These are phyloP conservation scores for Thalassarche chlororhynchos DNA, from an alignment of 2,113 vertebrate genomes.

Conservation along the genomic window DNA sequence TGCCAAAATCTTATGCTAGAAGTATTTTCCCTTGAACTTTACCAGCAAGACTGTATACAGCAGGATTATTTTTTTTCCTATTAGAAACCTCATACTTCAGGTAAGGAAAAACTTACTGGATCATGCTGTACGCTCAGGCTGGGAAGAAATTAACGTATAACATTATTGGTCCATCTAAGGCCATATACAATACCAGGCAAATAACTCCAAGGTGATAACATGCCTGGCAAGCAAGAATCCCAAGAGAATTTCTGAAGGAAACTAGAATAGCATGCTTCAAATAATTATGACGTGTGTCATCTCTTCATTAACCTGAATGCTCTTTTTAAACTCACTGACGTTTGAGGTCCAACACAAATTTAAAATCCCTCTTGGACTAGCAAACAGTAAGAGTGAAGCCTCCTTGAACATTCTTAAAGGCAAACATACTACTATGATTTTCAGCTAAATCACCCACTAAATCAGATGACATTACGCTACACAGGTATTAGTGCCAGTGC, in stretches of 20 bases:
- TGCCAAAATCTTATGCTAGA: neutral
- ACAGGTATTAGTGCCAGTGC: neutral
- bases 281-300: neutral
- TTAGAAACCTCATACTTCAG: neutral
- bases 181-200: neutral
- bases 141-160: neutral
- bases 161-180: neutral
- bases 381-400: neutral
- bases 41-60: neutral
- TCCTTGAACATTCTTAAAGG: neutral
- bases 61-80: neutral
- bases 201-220: neutral
- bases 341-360: neutral
- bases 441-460: neutral
- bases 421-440: neutral
- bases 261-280: neutral
- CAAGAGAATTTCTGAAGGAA: neutral
- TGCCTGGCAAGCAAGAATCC: neutral
- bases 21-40: neutral
- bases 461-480: neutral
- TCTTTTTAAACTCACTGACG: slow-evolving; percentile 37
- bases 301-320: slow-evolving; percentile 45
- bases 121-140: neutral
- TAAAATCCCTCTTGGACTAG: neutral
- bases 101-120: neutral